Evolutionary conservation across 1,140 invertebrate species (phyloP).

Genomic region (Bombus breviceps): DNA sequence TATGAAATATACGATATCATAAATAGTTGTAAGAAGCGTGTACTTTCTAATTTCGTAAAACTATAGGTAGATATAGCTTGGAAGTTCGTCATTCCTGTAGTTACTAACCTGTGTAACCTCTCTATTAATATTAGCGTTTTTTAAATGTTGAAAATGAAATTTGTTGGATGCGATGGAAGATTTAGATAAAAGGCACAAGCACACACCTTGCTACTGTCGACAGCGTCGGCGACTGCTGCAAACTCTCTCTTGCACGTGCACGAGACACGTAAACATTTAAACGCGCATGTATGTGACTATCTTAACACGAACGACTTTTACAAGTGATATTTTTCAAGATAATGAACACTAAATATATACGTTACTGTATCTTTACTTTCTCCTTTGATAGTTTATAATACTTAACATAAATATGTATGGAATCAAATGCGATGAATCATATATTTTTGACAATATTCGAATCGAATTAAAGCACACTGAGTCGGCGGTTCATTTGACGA

Average conservation of each 20-base stretch:
- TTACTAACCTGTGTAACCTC: not conserved
- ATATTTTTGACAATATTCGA: constrained; percentile 16
- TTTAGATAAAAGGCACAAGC: not conserved
- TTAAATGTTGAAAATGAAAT: not conserved
- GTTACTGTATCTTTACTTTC: not conserved
- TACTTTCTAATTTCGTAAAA: constrained; percentile 23
- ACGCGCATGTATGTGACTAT: not conserved
- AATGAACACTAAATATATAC: too few species aligned
- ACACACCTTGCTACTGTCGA: constrained; percentile 19
- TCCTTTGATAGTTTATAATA: not conserved
- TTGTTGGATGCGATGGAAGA: not conserved
- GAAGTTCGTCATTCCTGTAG: not conserved
- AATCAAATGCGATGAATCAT: not conserved
- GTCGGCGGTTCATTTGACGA: constrained; percentile 9
- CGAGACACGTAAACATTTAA: not conserved
- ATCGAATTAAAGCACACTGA: not conserved
- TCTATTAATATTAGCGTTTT: not conserved
- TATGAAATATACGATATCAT: not conserved
- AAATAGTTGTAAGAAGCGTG: not conserved
- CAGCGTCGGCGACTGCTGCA: constrained; percentile 27
- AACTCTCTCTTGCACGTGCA: constrained; percentile 52
- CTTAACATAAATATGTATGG: not conserved
- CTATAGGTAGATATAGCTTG: not conserved
- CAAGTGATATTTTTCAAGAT: not conserved
- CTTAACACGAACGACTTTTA: not conserved